These are phyloP conservation scores for Alaudala cheleensis DNA, from an alignment of 2,113 vertebrate genomes.

Conservation along the genomic window DNA sequence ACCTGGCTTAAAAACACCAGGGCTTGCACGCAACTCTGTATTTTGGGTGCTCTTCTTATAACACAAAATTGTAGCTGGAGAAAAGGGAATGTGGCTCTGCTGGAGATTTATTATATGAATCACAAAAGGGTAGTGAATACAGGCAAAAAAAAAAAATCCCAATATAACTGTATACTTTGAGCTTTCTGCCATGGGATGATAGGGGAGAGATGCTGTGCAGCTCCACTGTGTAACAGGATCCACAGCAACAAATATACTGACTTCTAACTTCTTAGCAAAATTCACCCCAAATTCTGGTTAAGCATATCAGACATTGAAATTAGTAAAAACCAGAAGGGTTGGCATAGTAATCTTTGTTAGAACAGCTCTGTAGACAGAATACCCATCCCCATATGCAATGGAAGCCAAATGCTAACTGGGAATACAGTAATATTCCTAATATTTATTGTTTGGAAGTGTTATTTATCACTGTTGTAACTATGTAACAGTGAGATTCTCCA, in stretches of 20 bases:
- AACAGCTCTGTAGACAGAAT: background rate
- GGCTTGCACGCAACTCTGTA: background rate
- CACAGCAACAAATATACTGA: background rate
- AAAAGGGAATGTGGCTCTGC: background rate
- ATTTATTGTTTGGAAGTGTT: background rate
- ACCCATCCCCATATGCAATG: rapidly evolving
- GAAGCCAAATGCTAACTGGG: background rate
- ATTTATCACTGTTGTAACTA: background rate
- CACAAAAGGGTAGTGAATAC: background rate
- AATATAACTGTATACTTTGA: rapidly evolving
- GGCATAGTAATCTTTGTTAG: background rate
- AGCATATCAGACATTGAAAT: background rate
- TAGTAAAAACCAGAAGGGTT: rapidly evolving
- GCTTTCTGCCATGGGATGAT: background rate
- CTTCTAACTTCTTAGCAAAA: background rate
- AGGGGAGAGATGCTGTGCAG: background rate
- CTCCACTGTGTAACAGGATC: rapidly evolving
- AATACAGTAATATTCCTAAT: background rate
- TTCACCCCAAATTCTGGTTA: background rate
- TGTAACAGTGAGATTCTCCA: background rate
- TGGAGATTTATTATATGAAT: background rate
- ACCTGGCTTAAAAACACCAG: background rate
- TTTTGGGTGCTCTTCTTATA: background rate
- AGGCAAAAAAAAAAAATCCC: background rate
- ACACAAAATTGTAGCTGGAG: background rate